phyloP scores from a whole-genome alignment of 2,113 vertebrate species.

The Columba janthina region DNA sequence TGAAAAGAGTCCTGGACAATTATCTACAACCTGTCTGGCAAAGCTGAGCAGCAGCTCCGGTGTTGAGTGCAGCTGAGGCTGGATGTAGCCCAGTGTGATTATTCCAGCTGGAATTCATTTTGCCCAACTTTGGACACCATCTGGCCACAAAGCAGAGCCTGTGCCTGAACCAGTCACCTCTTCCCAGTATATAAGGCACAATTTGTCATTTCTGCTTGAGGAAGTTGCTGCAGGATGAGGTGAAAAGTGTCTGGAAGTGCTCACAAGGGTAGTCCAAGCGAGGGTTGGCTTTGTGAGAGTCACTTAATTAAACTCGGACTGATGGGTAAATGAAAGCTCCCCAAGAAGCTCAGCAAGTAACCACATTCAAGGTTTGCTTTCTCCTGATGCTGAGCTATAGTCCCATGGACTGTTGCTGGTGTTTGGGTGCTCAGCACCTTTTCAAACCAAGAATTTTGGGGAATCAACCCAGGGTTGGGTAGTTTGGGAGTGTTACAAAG shows the following conservation, averaged over 20 bases:
- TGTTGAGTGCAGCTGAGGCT: rapidly evolving
- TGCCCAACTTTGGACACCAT: background rate
- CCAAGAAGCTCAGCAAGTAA: background rate
- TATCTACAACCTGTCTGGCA: background rate
- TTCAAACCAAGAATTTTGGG: background rate
- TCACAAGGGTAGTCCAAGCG: background rate
- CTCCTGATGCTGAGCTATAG: background rate
- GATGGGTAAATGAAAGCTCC: background rate
- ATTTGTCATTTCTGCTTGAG: background rate
- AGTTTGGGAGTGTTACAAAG: background rate
- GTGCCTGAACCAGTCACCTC: background rate
- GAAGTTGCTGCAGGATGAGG: background rate
- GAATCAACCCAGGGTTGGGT: background rate
- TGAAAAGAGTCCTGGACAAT: background rate
- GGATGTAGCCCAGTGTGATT: background rate
- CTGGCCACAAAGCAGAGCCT: background rate
- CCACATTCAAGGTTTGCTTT: background rate
- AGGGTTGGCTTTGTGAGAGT: background rate
- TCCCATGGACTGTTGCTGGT: background rate
- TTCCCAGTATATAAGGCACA: background rate
- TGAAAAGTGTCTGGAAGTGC: background rate
- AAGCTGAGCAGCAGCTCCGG: background rate
- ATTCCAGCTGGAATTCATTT: background rate
- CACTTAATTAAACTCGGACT: background rate
- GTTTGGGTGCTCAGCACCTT: background rate